Percentiles rank a stretch among this genome's conserved stretches.
phyloP scores from a whole-genome alignment of 2,888 invertebrate species.

The Callimorpha dominula region DNA sequence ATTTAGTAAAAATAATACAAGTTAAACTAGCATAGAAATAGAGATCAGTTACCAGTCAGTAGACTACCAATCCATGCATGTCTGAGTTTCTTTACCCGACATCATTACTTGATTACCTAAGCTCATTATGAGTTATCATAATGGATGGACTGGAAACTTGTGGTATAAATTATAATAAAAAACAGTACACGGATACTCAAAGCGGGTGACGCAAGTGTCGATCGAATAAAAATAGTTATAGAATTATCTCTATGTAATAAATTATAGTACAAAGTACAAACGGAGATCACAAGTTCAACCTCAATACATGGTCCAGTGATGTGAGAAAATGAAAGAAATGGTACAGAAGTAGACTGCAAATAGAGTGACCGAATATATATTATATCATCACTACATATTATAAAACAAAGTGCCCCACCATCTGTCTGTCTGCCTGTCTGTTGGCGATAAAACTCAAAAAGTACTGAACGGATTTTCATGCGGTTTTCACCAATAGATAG shows the following conservation, averaged over 20 bases:
- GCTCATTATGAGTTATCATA: not conserved
- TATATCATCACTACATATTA: no score
- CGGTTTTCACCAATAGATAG: no score
- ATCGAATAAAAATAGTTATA: constrained; percentile 28
- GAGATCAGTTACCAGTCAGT: not conserved
- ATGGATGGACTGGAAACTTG: constrained; percentile 22
- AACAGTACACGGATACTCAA: constrained; percentile 34
- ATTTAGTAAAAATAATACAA: no score
- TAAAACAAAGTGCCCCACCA: no score
- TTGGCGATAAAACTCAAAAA: no score
- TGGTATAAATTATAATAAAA: constrained; percentile 39
- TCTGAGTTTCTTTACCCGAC: not conserved
- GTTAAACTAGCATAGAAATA: no score
- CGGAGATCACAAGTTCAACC: constrained; percentile 30
- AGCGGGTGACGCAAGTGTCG: constrained; percentile 38
- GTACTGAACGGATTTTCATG: no score
- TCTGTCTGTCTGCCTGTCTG: no score
- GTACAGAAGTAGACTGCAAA: no score
- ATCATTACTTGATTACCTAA: not conserved
- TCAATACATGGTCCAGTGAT: not conserved
- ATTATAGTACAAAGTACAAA: constrained; percentile 35
- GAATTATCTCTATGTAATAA: constrained; percentile 26
- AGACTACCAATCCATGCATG: not conserved
- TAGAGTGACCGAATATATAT: no score
- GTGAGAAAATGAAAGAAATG: not conserved